These are phyloP conservation scores for Nannoperca obscura DNA, from an alignment of 2,797 vertebrate species.

Conservation along the genomic window DNA sequence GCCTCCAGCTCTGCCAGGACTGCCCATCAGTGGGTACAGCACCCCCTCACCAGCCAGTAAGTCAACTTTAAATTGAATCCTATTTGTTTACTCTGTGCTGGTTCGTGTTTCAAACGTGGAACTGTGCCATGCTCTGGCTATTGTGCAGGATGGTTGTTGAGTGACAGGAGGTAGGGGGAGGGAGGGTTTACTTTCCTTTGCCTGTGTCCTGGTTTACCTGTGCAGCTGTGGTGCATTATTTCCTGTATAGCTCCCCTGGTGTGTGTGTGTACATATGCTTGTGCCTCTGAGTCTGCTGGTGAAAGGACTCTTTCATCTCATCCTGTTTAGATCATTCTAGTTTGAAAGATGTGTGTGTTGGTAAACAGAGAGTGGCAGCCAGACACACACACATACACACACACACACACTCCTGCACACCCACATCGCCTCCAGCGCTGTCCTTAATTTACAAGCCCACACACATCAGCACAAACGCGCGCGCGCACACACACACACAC, in stretches of 20 bases:
- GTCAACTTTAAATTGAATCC: constrained; percentile 67
- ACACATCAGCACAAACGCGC: constrained; percentile 40
- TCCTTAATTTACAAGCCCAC: constrained; percentile 76
- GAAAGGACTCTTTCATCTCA: constrained; percentile 69
- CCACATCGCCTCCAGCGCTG: constrained; percentile 65
- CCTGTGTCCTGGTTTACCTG: constrained; percentile 59
- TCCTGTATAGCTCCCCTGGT: constrained; percentile 28
- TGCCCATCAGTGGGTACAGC: constrained; percentile 96
- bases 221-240: constrained; percentile 16
- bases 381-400: constrained; percentile 25
- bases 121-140: neutral
- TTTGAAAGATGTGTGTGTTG: constrained; percentile 66
- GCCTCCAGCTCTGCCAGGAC: constrained; percentile 89
- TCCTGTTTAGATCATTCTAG: constrained; percentile 61
- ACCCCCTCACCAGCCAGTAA: constrained; percentile 97
- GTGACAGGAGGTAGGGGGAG: constrained; percentile 21
- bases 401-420: constrained; percentile 22
- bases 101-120: constrained; percentile 1
- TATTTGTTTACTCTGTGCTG: neutral
- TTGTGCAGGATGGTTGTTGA: constrained; percentile 22
- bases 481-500: constrained; percentile 29
- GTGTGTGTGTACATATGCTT: constrained; percentile 9
- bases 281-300: constrained; percentile 36
- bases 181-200: constrained; percentile 37
- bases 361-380: constrained; percentile 61